These are phyloP conservation scores for Gobionotothen gibberifrons DNA, from an alignment of 2,797 vertebrate genomes.

Conservation along the genomic window DNA sequence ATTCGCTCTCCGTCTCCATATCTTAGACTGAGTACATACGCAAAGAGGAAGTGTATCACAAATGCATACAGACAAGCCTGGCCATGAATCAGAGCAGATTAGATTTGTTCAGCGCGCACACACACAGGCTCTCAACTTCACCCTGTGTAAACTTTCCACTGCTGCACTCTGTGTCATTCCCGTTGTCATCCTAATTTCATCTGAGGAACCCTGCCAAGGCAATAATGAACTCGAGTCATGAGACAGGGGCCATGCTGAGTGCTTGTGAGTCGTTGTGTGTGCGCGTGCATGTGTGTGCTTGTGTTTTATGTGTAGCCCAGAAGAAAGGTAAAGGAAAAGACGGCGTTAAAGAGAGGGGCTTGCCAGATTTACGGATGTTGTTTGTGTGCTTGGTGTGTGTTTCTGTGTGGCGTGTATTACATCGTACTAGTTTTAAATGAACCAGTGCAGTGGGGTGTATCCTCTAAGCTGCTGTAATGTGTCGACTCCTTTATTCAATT, in stretches of 20 bases:
- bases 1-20: constrained; percentile 45
- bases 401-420: constrained; percentile 24
- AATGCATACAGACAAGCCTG: constrained; percentile 70
- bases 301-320: constrained; percentile 15
- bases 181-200: constrained; percentile 77
- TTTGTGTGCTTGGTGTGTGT: constrained; percentile 32
- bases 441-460: constrained; percentile 69
- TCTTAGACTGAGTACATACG: constrained; percentile 47
- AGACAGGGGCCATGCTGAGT: constrained; percentile 59
- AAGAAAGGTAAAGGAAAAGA: constrained; percentile 30
- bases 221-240: constrained; percentile 73
- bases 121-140: constrained; percentile 36
- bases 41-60: constrained; percentile 58
- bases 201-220: constrained; percentile 71
- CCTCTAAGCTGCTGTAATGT: constrained; percentile 72
- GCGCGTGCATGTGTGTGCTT: background rate
- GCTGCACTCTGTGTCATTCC: constrained; percentile 68
- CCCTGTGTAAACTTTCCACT: constrained; percentile 61
- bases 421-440: constrained; percentile 68
- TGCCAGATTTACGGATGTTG: constrained; percentile 25
- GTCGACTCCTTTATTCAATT: constrained; percentile 75
- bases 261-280: constrained; percentile 24
- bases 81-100: constrained; percentile 69
- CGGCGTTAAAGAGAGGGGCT: constrained; percentile 24
- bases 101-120: constrained; percentile 49